Evolutionary conservation across 2,888 invertebrate genomes (phyloP), one percentile per base, ranked within the genome.

Genomic region (Mystacides longicornis): DNA sequence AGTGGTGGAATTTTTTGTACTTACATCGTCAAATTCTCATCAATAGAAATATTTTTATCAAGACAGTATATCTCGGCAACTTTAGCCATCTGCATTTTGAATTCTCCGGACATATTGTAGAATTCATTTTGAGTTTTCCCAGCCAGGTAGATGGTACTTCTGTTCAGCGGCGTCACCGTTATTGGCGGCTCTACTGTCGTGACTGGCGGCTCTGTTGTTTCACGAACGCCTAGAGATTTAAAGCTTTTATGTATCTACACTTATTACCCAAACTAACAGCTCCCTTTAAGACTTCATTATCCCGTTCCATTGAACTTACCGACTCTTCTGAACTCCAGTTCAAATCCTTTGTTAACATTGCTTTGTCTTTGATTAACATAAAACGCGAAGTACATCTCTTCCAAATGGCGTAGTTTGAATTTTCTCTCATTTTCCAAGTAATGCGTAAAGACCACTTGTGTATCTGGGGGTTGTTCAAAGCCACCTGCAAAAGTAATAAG

Each of bases 11-110:
- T n/a, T n/a, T n/a, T 48, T 23, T 3, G 9, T 20, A 54, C 58
- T 58, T 53, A 58, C 58, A 60, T 46, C 1, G 50, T 54, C 9
- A 58, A 20, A 23, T 56, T 57, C 50, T 67, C 46, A 52, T 73
- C 75, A 1, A 64, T 65, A 0, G 69, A 64, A n/a, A 76, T 69
- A 0, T 62, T 60, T 14, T 73, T 68, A 0, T 67, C 64, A 14
- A 55, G 63, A 54, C 76, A 71, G 57, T 74, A 77, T 61, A 67
- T 59, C 1, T 68, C 67, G 0, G 75, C 74, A 73, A 77, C 75
- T 20, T 70, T 69, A 11, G 74, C 75, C 0, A 77, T 48, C 14
- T 76, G 63, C 1, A 60, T 51, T 0, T 66, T 60, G 68, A 77
- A 75, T 11, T 66, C 60, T 1, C 69, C 69, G 23, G 64, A 60